Evolutionary conservation across 1,140 invertebrate species (phyloP), one percentile per base, ranked within the genome.

Genomic region (Bombyx mori): DNA sequence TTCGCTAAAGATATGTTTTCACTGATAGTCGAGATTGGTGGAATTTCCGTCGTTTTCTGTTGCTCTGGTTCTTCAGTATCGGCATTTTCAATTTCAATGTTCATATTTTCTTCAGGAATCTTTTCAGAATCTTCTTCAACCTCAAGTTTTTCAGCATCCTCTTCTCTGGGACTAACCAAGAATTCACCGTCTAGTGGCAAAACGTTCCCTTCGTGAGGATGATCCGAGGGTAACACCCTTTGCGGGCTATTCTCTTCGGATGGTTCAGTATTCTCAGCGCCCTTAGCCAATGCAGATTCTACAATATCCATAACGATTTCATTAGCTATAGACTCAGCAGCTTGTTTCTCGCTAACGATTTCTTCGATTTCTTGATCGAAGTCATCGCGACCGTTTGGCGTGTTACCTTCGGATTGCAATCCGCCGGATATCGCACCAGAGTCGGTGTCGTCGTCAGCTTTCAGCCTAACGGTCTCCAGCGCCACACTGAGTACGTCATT

Each of bases 21-120:
- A 89, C 92, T 93, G 75, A 92, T 92, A 70, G 92, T 92, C 63
- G 92, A 92, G 88, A 93, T 93, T 65, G 92, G 92, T 75, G 91
- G 90, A 64, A 93, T 92, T 87, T 92, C 92, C 67, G 91, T 90
- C 62, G 89, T 88, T 69, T 89, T 89, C 77, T 89, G 88, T 58
- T 82, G 82, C 79, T 90, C 81, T 71, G 77, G 71, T 85, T 87
- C 62, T 62, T 73, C 65, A 5, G 46, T 60, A 59, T 79, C 79
- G 54, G 81, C 61, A 73, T 73, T 82, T 66, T 81, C 71, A 60
- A 63, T 74, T 66, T 84, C 82, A 55, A 83, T 85, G 62, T 86
- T 88, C 9, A 73, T 65, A 67, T 81, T 85, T 66, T 88, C 84
- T 65, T 77, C 79, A 1, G 26, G 26, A 7, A 67, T 61, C 42